Base-by-base conservation (phyloP, 2,113 vertebrate species). In the Pollachius pollachius region DNA sequence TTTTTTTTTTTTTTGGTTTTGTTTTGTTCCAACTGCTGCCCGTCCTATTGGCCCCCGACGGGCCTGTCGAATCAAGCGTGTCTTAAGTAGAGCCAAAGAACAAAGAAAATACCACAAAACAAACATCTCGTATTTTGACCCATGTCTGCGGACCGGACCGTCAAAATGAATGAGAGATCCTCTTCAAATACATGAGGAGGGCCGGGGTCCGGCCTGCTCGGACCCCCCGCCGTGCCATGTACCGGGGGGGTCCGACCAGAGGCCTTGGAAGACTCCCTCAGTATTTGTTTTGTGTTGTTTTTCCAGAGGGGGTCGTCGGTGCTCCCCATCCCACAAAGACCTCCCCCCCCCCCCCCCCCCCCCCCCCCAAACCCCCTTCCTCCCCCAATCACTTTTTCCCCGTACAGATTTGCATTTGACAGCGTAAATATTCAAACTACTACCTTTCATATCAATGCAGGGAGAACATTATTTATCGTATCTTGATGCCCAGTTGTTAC, bases 201-300 rank as follows among this genome's bases (percentile, higher is more conserved):
- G 73, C 65, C 87, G 88, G 87, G 87, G 85, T 90, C 89, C 80
- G 77, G 70, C 52, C 62, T 75, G 70, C 9, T 71, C 79, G 76
- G 74, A 80, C 74, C 23, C 23, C 9, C 9, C 41, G 12, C 12
- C 6, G 41, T 48, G 41, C 12, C 2, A 9, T 13, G 8, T 48
- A 48, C 41, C 41, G 41, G 8, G 37, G 37, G 41, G 9, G 58
- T 11, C 41, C 15, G 61, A 52, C 69, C 61, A 34, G 61, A 79
- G 78, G 81, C 88, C 87, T 84, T 83, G 81, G 89, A 84, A 81
- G 6, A 65, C 79, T 81, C 85, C 81, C 86, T 79, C 61, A 62
- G 85, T 89, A 88, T 89, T 86, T 89, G 84, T 76, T 75, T 80
- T 73, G 67, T 80, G 81, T 86, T 81, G 85, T 87, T 74, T 82